Evolutionary conservation across 2,113 vertebrate genomes (phyloP).

Genomic region (Gorsachius goisagi): DNA sequence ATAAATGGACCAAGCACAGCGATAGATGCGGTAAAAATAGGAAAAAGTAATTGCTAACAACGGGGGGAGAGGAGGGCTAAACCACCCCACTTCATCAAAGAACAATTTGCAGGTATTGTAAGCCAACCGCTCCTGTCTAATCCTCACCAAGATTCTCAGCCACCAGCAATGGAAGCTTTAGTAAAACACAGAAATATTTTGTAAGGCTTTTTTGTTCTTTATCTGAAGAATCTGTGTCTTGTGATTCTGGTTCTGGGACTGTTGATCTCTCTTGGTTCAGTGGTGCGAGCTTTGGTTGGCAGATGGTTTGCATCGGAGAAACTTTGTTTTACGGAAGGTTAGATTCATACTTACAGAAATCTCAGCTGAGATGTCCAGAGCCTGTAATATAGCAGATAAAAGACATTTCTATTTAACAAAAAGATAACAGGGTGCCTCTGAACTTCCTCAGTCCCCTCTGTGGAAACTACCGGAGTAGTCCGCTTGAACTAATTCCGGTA

Average conservation of each 20-base stretch:
- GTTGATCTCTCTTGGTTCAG: neutral
- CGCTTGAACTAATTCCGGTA: neutral
- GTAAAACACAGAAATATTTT: neutral
- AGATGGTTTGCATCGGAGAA: neutral
- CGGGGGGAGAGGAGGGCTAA: neutral
- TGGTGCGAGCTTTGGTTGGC: neutral
- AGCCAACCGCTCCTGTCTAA: neutral
- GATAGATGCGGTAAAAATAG: neutral
- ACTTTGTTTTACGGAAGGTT: neutral
- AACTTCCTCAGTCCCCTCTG: neutral
- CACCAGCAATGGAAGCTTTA: neutral
- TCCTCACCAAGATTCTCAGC: neutral
- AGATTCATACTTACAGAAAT: neutral
- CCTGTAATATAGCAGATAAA: neutral
- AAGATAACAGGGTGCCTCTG: neutral
- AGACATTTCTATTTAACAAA: neutral
- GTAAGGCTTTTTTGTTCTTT: neutral
- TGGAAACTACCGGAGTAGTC: neutral
- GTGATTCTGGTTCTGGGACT: neutral
- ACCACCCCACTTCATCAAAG: neutral
- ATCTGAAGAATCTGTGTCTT: neutral
- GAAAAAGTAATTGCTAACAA: neutral
- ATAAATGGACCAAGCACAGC: neutral
- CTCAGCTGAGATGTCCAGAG: neutral
- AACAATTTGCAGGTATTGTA: neutral